These are phyloP conservation scores for Apogon talboti DNA, from an alignment of 2,797 vertebrate species.

Conservation along the genomic window DNA sequence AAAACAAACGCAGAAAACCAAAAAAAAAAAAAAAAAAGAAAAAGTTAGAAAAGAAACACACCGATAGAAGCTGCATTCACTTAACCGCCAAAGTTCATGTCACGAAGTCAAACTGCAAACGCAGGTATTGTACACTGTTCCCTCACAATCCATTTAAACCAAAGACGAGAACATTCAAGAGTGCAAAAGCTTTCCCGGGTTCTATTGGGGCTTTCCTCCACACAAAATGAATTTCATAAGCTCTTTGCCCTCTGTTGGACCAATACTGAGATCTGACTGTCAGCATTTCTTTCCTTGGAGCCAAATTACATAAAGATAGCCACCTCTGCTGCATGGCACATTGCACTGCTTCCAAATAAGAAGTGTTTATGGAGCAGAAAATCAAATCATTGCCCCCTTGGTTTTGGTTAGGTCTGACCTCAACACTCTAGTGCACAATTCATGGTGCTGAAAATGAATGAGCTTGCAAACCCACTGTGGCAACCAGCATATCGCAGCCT, in stretches of 20 bases:
- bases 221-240: conserved; percentile 71
- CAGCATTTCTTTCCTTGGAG: conserved; percentile 64
- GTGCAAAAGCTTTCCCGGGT: conserved; percentile 48
- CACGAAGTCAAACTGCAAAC: conserved; percentile 38
- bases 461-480: conserved; percentile 54
- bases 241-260: conserved; percentile 59
- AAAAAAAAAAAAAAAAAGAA: conserved; percentile 25
- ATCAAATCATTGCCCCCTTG: conserved; percentile 78
- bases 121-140: conserved; percentile 20
- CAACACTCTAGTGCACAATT: conserved; percentile 70
- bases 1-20: not conserved
- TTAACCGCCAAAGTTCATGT: conserved; percentile 9
- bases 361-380: conserved; percentile 84
- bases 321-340: conserved; percentile 66
- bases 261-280: conserved; percentile 63
- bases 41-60: conserved; percentile 11
- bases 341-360: conserved; percentile 74
- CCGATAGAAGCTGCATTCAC: conserved; percentile 17
- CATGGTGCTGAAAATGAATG: conserved; percentile 76
- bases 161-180: conserved; percentile 58
- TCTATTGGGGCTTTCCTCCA: conserved; percentile 47
- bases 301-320: conserved; percentile 77
- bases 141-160: conserved; percentile 54
- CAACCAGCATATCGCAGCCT: conserved; percentile 44
- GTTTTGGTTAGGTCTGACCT: conserved; percentile 73